Evolutionary conservation across 2,113 vertebrate species (phyloP).

Genomic region (Bubalus kerabau): DNA sequence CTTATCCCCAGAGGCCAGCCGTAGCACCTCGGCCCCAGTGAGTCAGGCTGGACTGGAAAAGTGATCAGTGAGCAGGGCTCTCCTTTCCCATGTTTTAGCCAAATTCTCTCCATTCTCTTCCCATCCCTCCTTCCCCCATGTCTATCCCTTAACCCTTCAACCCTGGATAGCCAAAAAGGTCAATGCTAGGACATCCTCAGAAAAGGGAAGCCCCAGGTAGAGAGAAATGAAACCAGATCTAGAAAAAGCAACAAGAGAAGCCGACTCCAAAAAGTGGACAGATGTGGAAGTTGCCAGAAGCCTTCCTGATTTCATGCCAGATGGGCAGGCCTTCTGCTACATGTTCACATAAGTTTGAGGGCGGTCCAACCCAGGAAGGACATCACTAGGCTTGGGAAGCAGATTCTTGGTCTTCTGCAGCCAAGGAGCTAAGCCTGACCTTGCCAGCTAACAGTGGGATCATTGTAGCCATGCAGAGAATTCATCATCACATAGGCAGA

Average conservation of each 20-base stretch:
- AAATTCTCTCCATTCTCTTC: slow-evolving; percentile 33
- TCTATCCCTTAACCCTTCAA: neutral
- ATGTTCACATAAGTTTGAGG: neutral
- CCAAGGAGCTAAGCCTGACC: slow-evolving; percentile 42
- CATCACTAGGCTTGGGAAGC: neutral
- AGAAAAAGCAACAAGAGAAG: slow-evolving; percentile 43
- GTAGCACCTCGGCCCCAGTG: slow-evolving; percentile 46
- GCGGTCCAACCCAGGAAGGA: neutral
- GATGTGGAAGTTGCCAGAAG: slow-evolving; percentile 27
- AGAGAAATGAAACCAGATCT: slow-evolving; percentile 34
- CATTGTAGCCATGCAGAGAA: slow-evolving; percentile 58
- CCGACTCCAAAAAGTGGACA: slow-evolving; percentile 11
- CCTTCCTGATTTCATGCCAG: slow-evolving; percentile 1
- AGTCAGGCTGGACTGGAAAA: neutral
- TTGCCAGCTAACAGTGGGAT: slow-evolving; percentile 44
- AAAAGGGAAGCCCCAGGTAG: neutral
- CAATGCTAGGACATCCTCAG: slow-evolving; percentile 6
- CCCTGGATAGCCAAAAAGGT: slow-evolving; percentile 29
- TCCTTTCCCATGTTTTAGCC: neutral
- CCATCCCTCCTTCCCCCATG: neutral
- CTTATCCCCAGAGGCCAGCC: neutral
- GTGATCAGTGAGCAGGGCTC: neutral
- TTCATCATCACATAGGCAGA: slow-evolving; percentile 56
- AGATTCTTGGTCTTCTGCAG: slow-evolving; percentile 47
- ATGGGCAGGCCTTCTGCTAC: slow-evolving; percentile 22